Conservation (phyloP, 2,888 invertebrate genomes). For the Netelia melanura region DNA sequence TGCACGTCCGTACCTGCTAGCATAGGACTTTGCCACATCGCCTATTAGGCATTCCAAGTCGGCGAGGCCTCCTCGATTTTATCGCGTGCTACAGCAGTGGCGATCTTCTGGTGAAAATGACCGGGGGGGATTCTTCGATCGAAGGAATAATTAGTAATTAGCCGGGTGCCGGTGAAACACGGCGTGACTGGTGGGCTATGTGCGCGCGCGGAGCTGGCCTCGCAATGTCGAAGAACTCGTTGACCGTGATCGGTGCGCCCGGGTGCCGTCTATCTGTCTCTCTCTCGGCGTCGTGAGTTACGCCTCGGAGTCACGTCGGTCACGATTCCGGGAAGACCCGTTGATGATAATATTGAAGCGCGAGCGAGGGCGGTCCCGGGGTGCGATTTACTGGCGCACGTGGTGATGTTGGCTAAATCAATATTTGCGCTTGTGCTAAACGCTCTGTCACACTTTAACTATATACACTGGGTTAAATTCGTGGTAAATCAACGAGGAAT, state of each 20-base stretch:
- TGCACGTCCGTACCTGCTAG: slow-evolving; percentile 35
- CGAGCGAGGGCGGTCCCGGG: slow-evolving; percentile 16
- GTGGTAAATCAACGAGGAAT: neutral
- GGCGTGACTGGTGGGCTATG: slow-evolving; percentile 57
- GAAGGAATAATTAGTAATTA: slow-evolving; percentile 67
- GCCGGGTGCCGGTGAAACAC: slow-evolving; percentile 58
- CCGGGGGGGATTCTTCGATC: slow-evolving; percentile 53
- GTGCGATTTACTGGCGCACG: slow-evolving; percentile 41
- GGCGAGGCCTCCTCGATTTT: slow-evolving; percentile 17
- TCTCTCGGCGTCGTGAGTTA: slow-evolving; percentile 58
- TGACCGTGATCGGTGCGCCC: slow-evolving; percentile 58
- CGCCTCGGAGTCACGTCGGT: slow-evolving; percentile 69
- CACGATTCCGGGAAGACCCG: slow-evolving; percentile 63
- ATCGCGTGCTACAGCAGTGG: slow-evolving; percentile 46
- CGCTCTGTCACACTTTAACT: slow-evolving; percentile 1
- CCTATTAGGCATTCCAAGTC: slow-evolving; percentile 32
- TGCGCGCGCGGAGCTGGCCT: slow-evolving; percentile 42
- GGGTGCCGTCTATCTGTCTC: slow-evolving; percentile 2
- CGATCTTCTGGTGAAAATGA: slow-evolving; percentile 52
- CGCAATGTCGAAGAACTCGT: slow-evolving; percentile 61
- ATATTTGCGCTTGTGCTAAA: slow-evolving; percentile 51
- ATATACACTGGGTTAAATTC: neutral
- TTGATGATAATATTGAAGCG: slow-evolving; percentile 64
- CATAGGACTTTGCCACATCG: slow-evolving; percentile 12
- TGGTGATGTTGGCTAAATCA: slow-evolving; percentile 25